Percentiles rank a stretch among this genome's conserved stretches.
phyloP scores from a whole-genome alignment of 2,888 invertebrate genomes.

The Drosophila siamana region DNA sequence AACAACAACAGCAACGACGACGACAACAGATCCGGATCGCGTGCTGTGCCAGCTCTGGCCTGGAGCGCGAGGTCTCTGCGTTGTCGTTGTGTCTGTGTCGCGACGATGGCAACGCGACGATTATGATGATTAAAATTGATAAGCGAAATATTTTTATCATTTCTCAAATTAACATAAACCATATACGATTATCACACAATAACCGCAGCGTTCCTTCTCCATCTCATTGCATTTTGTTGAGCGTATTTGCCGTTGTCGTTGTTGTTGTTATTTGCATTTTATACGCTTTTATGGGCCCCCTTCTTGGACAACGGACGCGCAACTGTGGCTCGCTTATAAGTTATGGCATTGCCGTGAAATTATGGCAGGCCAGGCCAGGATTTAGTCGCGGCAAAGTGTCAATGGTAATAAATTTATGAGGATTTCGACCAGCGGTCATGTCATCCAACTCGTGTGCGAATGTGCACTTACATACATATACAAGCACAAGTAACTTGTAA shows the following conservation, averaged over 20 bases:
- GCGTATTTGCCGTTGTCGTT: constrained; percentile 30
- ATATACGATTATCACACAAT: constrained; percentile 79
- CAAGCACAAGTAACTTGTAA: background rate
- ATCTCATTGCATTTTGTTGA: constrained; percentile 26
- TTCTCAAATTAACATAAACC: constrained; percentile 80
- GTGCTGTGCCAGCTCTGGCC: constrained; percentile 66
- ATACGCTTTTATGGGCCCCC: constrained; percentile 70
- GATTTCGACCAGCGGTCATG: constrained; percentile 71
- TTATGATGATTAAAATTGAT: constrained; percentile 82
- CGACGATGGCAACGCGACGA: constrained; percentile 76
- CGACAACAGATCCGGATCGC: constrained; percentile 67
- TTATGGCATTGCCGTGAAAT: constrained; percentile 67
- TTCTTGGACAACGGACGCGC: constrained; percentile 24
- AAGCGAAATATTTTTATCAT: constrained; percentile 84
- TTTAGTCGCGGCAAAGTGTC: constrained; percentile 71
- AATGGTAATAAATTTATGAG: constrained; percentile 78
- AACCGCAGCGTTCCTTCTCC: constrained; percentile 53
- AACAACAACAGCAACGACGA: constrained; percentile 21
- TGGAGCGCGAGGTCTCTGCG: constrained; percentile 39
- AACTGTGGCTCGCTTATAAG: constrained; percentile 51
- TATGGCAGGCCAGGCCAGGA: constrained; percentile 67
- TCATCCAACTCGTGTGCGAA: constrained; percentile 51
- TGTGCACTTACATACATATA: background rate
- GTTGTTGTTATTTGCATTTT: constrained; percentile 63
- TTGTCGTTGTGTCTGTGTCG: constrained; percentile 36